Base-by-base conservation (phyloP, 92 coral and sea anemone genomes). In the Epizoanthus rinbou region DNA sequence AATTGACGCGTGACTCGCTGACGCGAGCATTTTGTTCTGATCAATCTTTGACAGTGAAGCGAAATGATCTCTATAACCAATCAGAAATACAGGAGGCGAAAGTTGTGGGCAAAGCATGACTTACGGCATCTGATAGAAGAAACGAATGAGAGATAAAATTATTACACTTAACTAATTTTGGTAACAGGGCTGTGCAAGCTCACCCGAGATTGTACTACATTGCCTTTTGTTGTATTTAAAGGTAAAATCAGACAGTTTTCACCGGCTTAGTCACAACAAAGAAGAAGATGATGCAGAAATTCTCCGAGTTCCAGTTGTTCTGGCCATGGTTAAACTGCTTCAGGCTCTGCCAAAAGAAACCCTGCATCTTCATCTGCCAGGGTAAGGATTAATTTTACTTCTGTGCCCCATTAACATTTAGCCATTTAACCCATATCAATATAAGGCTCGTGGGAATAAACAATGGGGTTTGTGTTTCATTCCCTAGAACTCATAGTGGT, bases 321-420 rank as follows among this genome's bases (percentile, higher is more conserved):
- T 96, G 10, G 99, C 99, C 22, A 84, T 94, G 89, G 88, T 96
- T 21, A 96, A 96, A 57, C 90, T 96, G 23, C 90, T 96, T 13
- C 98, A 96, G 63, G 91, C 94, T 3, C 73, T 96, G 1, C 99
- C 99, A n/a, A 72, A 92, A 81, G 94, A 90, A 58, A 93, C 97
- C 8, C 90, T 96, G 10, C 98, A 94, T 79, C 66, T 87, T 21
- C 89, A 96, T 80, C 87, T 96, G 63, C 99, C 99, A 18, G 99
- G 99, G 99, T 96, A 83, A 87, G 92, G 71, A 28, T 23, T 18
- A 8, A 16, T 5, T 6, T 33, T 47, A 28, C 4, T 1, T 39
- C 39, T 6, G 6, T 45, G 45, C 22, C 21, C 35, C 62, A 8
- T 11, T 6, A 45, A 47, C 39, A 15, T 41, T 22, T 24, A 22